Evolutionary conservation across 2,888 invertebrate species (phyloP).

Genomic region (Andrena chrysosceles): DNA sequence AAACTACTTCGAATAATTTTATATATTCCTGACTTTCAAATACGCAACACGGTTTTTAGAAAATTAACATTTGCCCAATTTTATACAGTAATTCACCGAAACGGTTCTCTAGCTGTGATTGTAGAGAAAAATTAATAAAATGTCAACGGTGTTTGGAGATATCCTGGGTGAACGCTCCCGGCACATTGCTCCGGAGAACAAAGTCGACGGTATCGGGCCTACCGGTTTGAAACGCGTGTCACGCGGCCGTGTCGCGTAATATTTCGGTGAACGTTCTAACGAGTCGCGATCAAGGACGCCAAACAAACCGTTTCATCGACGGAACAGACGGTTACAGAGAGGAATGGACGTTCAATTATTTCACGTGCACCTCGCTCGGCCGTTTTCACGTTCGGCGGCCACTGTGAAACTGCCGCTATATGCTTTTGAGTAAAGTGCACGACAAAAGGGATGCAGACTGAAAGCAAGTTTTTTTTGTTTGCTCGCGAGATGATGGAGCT

Average conservation of each 20-base stretch:
- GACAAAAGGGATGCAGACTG: slow-evolving; percentile 41
- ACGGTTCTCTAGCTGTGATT: too few relatives aligned
- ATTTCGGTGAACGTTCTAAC: slow-evolving; percentile 16
- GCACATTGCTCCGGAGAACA: not conserved
- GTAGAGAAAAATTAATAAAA: too few relatives aligned
- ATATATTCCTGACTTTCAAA: too few relatives aligned
- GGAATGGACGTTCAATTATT: slow-evolving; percentile 60
- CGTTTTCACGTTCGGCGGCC: slow-evolving; percentile 28
- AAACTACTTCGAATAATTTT: too few relatives aligned
- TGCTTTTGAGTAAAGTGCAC: slow-evolving; percentile 30
- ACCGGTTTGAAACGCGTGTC: not conserved
- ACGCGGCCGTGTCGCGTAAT: not conserved
- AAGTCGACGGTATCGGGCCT: not conserved
- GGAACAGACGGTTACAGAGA: not conserved
- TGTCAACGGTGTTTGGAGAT: not conserved
- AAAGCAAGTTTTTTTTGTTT: slow-evolving; percentile 31
- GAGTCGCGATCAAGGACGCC: slow-evolving; percentile 15
- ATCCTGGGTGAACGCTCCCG: not conserved
- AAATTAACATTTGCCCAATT: too few relatives aligned
- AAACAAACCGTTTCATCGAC: slow-evolving; percentile 22
- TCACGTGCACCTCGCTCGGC: slow-evolving; percentile 39
- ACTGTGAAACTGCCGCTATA: slow-evolving; percentile 1
- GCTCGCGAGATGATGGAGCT: slow-evolving; percentile 13
- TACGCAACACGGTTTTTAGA: too few relatives aligned
- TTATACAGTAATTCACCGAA: too few relatives aligned